Conservation (phyloP, 2,888 invertebrate species). For the Embidobia sp. region DNA sequence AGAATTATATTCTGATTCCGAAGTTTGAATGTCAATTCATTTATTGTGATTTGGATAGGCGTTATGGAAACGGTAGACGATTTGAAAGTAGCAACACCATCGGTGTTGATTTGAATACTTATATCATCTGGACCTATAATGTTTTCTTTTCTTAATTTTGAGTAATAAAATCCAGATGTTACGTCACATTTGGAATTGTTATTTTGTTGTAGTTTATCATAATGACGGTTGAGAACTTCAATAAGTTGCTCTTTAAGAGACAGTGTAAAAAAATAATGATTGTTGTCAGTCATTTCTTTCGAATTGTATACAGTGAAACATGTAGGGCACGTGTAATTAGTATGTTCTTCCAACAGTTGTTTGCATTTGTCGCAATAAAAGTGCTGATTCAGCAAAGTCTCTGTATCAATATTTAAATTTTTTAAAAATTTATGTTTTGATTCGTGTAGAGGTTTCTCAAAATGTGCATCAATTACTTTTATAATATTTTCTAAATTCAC, state of each 20-base stretch:
- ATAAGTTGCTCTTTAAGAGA: conserved; percentile 11
- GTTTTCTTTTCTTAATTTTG: conserved; percentile 3
- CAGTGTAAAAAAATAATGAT: conserved; percentile 11
- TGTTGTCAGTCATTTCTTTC: no score
- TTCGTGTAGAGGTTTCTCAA: conserved; percentile 2
- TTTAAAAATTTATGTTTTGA: conserved; percentile 11
- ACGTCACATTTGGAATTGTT: conserved; percentile 18
- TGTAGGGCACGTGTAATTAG: neutral
- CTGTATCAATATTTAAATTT: neutral
- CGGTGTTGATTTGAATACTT: conserved; percentile 50
- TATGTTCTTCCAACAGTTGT: neutral
- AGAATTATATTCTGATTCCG: conserved; percentile 28
- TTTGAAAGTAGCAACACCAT: conserved; percentile 28
- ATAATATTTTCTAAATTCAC: conserved; percentile 21
- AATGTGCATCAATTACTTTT: conserved; percentile 24
- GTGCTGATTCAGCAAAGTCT: neutral
- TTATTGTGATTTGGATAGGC: conserved; percentile 6
- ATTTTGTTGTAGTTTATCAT: neutral
- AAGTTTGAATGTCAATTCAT: conserved; percentile 16
- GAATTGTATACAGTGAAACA: no score
- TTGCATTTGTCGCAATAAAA: conserved; percentile 1
- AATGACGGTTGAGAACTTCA: no score
- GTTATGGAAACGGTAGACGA: conserved; percentile 12
- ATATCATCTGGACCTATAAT: conserved; percentile 39
- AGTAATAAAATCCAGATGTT: conserved; percentile 1